phyloP scores from a whole-genome alignment of 2,113 vertebrate genomes.

The Barbus barbus region DNA sequence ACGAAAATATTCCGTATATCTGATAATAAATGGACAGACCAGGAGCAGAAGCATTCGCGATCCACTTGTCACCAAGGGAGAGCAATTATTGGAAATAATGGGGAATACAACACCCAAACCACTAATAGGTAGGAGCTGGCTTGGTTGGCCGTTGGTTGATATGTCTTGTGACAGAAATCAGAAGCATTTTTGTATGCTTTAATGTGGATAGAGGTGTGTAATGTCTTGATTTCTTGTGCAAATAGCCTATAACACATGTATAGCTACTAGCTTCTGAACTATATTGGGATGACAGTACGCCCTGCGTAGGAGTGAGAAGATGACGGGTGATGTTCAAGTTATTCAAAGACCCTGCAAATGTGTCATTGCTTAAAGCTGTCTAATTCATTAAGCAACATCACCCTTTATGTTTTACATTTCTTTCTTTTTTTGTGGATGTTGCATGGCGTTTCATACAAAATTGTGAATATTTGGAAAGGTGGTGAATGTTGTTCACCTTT shows the following conservation, averaged over 20 bases:
- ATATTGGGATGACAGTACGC: conserved; percentile 39
- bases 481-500: not conserved
- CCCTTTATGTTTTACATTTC: not conserved
- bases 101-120: conserved; percentile 79
- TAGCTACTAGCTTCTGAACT: conserved; percentile 17
- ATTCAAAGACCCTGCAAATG: conserved; percentile 11
- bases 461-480: not conserved
- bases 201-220: conserved; percentile 51
- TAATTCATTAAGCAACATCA: not conserved
- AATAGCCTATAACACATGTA: not conserved
- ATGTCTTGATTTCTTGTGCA: conserved; percentile 42
- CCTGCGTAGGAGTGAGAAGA: conserved; percentile 56
- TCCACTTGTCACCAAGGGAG: conserved; percentile 72
- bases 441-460: not conserved
- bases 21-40: conserved; percentile 70
- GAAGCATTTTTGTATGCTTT: not conserved
- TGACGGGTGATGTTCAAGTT: conserved; percentile 40
- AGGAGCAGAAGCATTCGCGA: conserved; percentile 60
- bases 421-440: not conserved
- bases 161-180: not conserved
- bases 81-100: conserved; percentile 73
- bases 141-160: not conserved
- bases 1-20: conserved; percentile 23
- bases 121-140: conserved; percentile 72
- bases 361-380: conserved; percentile 10